Evolutionary conservation across 35 echinoderm and acorn worm genomes (phyloP).

Genomic region (Heliocidaris tuberculata): DNA sequence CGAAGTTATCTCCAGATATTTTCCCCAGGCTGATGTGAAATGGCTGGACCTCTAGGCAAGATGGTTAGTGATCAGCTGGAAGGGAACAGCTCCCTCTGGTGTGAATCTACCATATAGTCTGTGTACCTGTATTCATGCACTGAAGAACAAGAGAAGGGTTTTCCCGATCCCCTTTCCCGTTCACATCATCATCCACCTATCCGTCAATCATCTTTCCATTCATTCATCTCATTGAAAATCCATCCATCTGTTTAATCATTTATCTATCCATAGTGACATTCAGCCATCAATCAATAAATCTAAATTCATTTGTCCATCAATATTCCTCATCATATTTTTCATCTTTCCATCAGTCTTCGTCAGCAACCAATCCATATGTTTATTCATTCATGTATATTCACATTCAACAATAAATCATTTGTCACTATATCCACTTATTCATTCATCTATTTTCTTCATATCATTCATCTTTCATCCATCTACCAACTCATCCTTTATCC

Average conservation of each 20-base stretch:
- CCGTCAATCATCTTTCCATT: not conserved
- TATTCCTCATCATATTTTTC: no score
- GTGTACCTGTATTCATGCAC: not conserved
- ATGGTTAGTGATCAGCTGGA: not conserved
- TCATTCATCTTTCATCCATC: not conserved
- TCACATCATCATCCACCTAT: not conserved
- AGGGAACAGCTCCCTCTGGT: not conserved
- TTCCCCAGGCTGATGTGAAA: not conserved
- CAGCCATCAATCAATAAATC: no score
- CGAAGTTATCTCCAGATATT: not conserved
- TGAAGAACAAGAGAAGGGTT: not conserved
- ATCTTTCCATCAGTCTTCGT: no score
- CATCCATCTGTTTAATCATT: no score
- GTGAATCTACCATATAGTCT: not conserved
- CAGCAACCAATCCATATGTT: no score
- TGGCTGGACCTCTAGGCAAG: not conserved
- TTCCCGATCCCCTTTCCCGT: not conserved
- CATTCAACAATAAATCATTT: no score
- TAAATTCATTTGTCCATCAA: no score
- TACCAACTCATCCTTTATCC: not conserved
- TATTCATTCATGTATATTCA: no score
- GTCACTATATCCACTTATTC: no score
- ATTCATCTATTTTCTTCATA: no score
- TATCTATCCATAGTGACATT: no score
- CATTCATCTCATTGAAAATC: no score